A percentile compares a stretch with the other conserved stretches of the same genome.
Evolutionary conservation across 1,140 invertebrate species (phyloP).

Genomic region (Maniola jurtina): DNA sequence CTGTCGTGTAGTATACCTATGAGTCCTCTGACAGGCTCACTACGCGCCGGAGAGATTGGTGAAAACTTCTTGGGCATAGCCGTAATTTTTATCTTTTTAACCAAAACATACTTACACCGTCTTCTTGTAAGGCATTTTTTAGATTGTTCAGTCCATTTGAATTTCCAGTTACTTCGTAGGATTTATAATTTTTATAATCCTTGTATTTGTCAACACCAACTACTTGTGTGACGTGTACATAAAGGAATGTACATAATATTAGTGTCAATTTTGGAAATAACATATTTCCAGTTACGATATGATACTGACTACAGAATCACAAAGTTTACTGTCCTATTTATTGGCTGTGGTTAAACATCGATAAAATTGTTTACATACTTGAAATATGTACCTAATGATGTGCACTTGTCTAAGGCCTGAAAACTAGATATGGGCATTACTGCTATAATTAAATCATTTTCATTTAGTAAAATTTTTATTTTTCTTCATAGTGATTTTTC

Average conservation of each 20-base stretch:
- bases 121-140: constrained; percentile 23
- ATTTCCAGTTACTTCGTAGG: constrained; percentile 36
- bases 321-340: constrained; percentile 10
- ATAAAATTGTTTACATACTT: constrained; percentile 24
- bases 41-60: too few relatives aligned
- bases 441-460: not conserved
- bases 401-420: not conserved
- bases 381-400: not conserved
- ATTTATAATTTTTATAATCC: constrained; percentile 48
- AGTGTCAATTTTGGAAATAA: not conserved
- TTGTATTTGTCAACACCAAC: constrained; percentile 28
- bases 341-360: not conserved
- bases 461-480: not conserved
- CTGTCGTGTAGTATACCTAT: too few relatives aligned
- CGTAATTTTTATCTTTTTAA: too few relatives aligned
- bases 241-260: not conserved
- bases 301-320: not conserved
- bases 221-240: not conserved
- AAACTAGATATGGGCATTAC: not conserved
- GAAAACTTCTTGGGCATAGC: too few relatives aligned
- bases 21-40: too few relatives aligned
- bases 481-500: not conserved
- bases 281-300: not conserved
- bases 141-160: constrained; percentile 29
- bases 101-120: constrained; percentile 42